phyloP scores from a whole-genome alignment of 2,888 invertebrate genomes.

The Willowsia nigromaculata region DNA sequence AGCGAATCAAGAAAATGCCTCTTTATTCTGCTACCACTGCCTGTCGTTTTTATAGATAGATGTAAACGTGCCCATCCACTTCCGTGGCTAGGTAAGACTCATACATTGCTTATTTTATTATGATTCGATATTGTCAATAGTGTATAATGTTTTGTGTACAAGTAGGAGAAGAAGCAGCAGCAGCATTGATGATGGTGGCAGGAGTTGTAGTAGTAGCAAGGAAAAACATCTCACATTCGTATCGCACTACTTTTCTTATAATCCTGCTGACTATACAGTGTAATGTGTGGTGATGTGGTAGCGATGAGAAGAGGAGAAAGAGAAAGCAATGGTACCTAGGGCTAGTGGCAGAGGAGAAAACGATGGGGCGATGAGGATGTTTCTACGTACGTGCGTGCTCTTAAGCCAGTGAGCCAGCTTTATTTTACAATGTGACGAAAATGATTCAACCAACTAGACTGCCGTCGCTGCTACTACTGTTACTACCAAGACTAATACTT shows the following conservation, averaged over 20 bases:
- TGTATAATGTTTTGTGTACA: neutral
- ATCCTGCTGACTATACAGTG: neutral
- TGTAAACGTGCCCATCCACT: conserved; percentile 24
- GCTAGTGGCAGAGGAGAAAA: neutral
- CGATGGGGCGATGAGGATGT: neutral
- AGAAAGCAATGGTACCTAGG: neutral
- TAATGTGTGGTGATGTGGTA: neutral
- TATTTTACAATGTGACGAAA: conserved; percentile 60
- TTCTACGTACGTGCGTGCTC: conserved; percentile 43
- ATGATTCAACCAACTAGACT: conserved; percentile 43
- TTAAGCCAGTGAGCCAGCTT: conserved; percentile 67
- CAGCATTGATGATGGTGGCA: too few relatives aligned
- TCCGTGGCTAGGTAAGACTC: neutral
- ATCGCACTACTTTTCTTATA: conserved; percentile 42
- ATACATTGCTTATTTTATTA: conserved; percentile 42
- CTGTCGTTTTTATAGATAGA: conserved; percentile 23
- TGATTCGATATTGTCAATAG: conserved; percentile 57
- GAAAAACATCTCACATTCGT: conserved; percentile 18
- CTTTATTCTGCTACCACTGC: neutral
- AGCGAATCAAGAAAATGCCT: conserved; percentile 47
- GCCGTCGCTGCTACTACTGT: neutral
- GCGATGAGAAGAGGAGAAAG: neutral
- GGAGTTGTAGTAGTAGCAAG: too few relatives aligned
- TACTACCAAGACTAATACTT: conserved; percentile 21
- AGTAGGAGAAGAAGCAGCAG: neutral